Conservation (phyloP, 2,888 invertebrate species). For the Syrphus vitripennis region DNA sequence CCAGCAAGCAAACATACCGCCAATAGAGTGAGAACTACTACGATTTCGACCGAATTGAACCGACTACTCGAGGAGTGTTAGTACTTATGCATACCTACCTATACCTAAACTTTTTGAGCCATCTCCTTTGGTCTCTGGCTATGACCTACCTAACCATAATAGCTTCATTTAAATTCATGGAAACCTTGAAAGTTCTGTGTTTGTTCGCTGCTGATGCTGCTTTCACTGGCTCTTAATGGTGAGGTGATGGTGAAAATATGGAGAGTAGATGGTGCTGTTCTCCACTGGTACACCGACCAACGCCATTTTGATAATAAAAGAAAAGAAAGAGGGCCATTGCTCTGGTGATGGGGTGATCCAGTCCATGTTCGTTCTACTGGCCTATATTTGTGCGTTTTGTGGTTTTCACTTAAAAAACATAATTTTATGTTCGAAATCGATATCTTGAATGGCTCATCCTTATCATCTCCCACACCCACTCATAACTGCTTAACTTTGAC, state of each 20-base stretch:
- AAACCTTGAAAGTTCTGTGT: conserved; percentile 68
- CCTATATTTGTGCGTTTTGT: conserved; percentile 56
- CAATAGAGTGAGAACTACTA: conserved; percentile 51
- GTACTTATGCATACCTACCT: background rate
- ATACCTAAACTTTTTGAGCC: conserved; percentile 9
- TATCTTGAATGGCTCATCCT: conserved; percentile 9
- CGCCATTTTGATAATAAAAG: conserved; percentile 41
- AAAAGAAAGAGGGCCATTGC: conserved; percentile 31
- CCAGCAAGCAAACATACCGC: conserved; percentile 49
- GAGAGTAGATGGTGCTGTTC: background rate
- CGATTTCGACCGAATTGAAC: conserved; percentile 25
- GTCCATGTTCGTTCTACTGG: conserved; percentile 30
- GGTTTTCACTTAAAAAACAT: conserved; percentile 27
- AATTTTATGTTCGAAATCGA: conserved; percentile 43
- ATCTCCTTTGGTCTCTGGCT: conserved; percentile 56
- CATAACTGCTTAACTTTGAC: background rate
- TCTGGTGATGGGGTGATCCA: background rate
- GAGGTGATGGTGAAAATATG: background rate
- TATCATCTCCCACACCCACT: conserved; percentile 6
- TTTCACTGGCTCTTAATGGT: no score
- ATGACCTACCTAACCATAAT: conserved; percentile 68
- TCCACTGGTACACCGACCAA: background rate
- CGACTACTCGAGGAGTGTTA: conserved; percentile 1
- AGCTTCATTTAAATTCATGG: conserved; percentile 70
- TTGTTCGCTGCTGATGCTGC: conserved; percentile 25